Evolutionary conservation across 2,797 vertebrate genomes (phyloP).

Genomic region (Xenops minutus): DNA sequence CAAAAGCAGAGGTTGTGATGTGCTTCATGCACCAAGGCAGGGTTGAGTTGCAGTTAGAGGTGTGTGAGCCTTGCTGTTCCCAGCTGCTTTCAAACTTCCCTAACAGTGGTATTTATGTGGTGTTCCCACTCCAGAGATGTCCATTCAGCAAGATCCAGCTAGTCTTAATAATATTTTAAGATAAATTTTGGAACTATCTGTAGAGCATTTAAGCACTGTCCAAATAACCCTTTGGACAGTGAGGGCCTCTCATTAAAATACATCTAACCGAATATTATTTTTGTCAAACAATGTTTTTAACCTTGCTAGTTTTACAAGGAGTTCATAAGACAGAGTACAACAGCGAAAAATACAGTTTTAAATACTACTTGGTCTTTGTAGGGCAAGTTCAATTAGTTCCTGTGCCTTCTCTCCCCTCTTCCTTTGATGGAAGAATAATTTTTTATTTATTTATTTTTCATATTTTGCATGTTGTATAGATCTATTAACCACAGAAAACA

Average conservation of each 20-base stretch:
- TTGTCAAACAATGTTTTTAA: background rate
- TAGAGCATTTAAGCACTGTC: background rate
- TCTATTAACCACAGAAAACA: background rate
- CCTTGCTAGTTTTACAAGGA: background rate
- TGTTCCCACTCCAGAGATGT: background rate
- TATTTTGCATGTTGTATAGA: background rate
- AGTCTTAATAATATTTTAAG: background rate
- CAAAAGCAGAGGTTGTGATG: background rate
- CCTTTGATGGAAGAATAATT: background rate
- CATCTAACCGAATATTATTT: background rate
- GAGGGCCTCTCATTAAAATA: background rate
- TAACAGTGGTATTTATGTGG: background rate
- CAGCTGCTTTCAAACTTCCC: background rate
- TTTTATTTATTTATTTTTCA: background rate
- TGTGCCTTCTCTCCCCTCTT: fast-evolving
- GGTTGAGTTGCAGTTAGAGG: background rate
- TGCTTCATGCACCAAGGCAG: fast-evolving
- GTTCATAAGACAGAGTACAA: background rate
- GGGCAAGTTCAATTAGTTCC: background rate
- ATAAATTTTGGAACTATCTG: background rate
- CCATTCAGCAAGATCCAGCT: background rate
- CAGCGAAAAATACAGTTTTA: background rate
- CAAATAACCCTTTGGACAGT: background rate
- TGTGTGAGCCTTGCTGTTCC: fast-evolving
- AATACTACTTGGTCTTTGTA: background rate